These are phyloP conservation scores for Caenorhabditis remanei DNA, from an alignment of 1,140 invertebrate species.

Conservation along the genomic window DNA sequence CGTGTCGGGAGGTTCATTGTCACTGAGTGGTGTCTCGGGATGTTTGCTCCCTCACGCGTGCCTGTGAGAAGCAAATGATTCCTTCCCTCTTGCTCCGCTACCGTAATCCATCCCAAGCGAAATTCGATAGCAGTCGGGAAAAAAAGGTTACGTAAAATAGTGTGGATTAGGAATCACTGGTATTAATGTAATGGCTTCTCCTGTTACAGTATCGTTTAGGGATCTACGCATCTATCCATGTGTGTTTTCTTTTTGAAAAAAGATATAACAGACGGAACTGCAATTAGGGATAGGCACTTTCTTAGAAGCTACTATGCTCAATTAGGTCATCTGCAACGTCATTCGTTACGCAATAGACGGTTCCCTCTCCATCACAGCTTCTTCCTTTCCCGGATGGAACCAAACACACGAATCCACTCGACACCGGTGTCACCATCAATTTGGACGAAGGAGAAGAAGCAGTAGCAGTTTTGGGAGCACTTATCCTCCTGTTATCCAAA, in stretches of 20 bases:
- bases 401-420: neutral
- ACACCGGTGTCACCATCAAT: conserved; percentile 53
- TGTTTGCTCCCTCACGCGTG: conserved; percentile 21
- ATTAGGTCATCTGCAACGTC: conserved; percentile 52
- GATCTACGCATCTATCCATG: neutral
- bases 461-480: conserved; percentile 34
- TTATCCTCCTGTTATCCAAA: conserved; percentile 54
- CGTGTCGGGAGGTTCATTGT: conserved; percentile 30
- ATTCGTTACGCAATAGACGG: conserved; percentile 44
- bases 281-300: neutral
- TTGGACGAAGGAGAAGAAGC: neutral
- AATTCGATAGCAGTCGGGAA: conserved; percentile 35
- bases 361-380: neutral
- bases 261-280: conserved; percentile 25
- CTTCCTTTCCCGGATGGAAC: conserved; percentile 16
- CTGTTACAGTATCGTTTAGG: conserved; percentile 18
- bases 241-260: neutral
- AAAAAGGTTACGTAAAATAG: conserved; percentile 45
- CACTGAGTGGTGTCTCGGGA: conserved; percentile 33
- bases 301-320: neutral
- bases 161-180: conserved; percentile 35
- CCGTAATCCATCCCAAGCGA: conserved; percentile 44
- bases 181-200: neutral
- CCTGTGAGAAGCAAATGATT: neutral
- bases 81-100: neutral